Base-by-base conservation (phyloP, 1,140 invertebrate genomes). In the Brachionus koreanus region DNA sequence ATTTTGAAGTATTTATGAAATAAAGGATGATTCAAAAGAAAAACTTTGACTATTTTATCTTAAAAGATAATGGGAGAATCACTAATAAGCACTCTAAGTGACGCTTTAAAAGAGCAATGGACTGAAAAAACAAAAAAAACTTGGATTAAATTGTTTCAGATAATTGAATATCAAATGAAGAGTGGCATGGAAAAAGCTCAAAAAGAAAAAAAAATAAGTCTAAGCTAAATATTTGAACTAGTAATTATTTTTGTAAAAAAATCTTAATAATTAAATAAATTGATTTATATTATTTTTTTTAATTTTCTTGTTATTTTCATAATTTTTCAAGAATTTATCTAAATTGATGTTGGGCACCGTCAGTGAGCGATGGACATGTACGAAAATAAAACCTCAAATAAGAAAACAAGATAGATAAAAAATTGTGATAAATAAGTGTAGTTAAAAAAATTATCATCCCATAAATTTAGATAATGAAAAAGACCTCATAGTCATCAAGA, bases 161-260 rank as follows among this genome's bases (percentile, higher is more conserved):
- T 74, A 46, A 74, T 74, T 29, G 69, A 74, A 29, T 74, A 46
- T 74, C 69, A 74, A 46, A 74, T 74, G 69, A 74, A 74, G n/a
- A 13, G 19, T 74, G 69, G 69, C 9, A 25, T 46, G 16, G 42
- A 74, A 43, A 33, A 46, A n/a, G 69, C 69, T 13, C 5, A 74
- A 46, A 25, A 25, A 29, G 69, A 74, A 19, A 3, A 57, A 57
- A 57, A 57, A 57, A 1, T 57, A 16, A 49, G 43, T 13, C 13
- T 49, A 16, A 49, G 4, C n/a, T 72, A 42, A 72, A 65, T 65
- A 13, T 65, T 65, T 16, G 2, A 6, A 29, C 29, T 65, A 29
- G 12, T 29, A 29, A 9, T 65, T 29, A 10, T 29, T 9, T 65
- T 25, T 65, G 1, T 13, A n/a, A n/a, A n/a, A n/a, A n/a, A n/a